Percentiles rank a stretch among this genome's conserved stretches.
phyloP scores from a whole-genome alignment of 1,140 invertebrate species.

The Zaprionus tsacasi region DNA sequence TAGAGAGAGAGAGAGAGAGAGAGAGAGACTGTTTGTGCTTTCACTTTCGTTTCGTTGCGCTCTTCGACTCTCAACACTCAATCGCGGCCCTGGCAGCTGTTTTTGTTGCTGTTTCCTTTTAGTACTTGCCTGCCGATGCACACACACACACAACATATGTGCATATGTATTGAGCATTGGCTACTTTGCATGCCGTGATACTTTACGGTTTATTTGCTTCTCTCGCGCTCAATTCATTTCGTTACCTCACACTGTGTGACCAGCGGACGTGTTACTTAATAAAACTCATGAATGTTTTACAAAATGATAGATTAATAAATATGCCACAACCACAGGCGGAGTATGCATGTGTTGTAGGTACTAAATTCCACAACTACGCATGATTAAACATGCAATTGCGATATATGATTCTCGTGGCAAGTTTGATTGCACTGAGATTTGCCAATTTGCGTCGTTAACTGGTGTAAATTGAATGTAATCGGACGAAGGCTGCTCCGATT shows the following conservation, averaged over 20 bases:
- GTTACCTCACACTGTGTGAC: constrained; percentile 68
- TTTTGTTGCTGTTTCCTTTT: constrained; percentile 26
- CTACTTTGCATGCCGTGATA: constrained; percentile 67
- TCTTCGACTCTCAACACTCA: constrained; percentile 27
- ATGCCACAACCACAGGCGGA: background rate
- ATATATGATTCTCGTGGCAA: constrained; percentile 28
- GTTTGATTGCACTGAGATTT: constrained; percentile 16
- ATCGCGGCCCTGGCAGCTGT: constrained; percentile 22
- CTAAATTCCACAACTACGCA: background rate
- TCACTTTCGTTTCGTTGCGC: constrained; percentile 57
- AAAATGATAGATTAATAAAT: constrained; percentile 5
- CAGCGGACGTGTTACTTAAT: constrained; percentile 64
- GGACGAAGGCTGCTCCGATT: constrained; percentile 37
- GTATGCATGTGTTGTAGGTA: background rate
- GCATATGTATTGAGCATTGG: constrained; percentile 23
- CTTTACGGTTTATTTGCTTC: constrained; percentile 47
- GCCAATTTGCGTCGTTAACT: constrained; percentile 54
- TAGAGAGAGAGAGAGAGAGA: background rate
- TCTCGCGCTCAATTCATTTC: constrained; percentile 47
- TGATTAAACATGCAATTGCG: background rate
- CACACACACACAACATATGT: background rate
- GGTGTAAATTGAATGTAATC: constrained; percentile 50
- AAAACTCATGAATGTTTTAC: constrained; percentile 48
- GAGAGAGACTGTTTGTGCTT: constrained; percentile 41
- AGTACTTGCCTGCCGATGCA: constrained; percentile 6